Base-by-base conservation (phyloP, 2,797 vertebrate species). In the Acanthurus leucopareius region DNA sequence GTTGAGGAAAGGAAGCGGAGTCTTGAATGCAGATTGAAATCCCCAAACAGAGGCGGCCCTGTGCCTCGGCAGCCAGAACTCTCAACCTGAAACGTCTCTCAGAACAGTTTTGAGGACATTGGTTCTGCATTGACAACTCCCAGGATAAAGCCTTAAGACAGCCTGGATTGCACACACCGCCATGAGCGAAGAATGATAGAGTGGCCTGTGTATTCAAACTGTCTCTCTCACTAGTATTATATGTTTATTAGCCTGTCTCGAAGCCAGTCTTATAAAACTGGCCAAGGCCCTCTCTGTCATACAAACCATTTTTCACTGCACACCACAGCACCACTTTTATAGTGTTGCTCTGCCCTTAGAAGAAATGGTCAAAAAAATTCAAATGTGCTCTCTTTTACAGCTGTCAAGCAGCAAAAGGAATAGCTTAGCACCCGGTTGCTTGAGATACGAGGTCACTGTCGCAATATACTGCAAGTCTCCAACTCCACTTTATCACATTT, bases 381-480 rank as follows among this genome's bases (percentile, higher is more conserved):
- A 82, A 77, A 89, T 76, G 68, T 54, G 20, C 32, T 73, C 56
- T 44, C 60, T 85, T 75, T 75, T 75, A 72, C 67, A 76, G 74
- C 69, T 82, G 86, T 79, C 80, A 78, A 72, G 16, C 5, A 4
- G 49, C 75, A 80, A 77, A 75, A 80, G 48, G 74, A 83, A 84
- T 69, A 73, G 42, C 64, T 63, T 73, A 85, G 81, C 60, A 54
- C 38, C 74, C 17, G 8, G 60, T 72, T 78, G 68, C 74, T 35
- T 90, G 80, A 88, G 77, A 79, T 86, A 88, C 79, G 86, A 88
- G 89, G 90, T 91, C 81, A 73, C 67, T 73, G 74, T 85, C 20
- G 74, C 84, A 86, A 86, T 84, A 82, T 75, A 81, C 70, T 74
- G 83, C 82, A 86, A 88, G 77, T 85, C 74, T 54, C 79, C 69